Evolutionary conservation across 2,888 invertebrate genomes (phyloP).

Genomic region (Arrhopalites spinosus): DNA sequence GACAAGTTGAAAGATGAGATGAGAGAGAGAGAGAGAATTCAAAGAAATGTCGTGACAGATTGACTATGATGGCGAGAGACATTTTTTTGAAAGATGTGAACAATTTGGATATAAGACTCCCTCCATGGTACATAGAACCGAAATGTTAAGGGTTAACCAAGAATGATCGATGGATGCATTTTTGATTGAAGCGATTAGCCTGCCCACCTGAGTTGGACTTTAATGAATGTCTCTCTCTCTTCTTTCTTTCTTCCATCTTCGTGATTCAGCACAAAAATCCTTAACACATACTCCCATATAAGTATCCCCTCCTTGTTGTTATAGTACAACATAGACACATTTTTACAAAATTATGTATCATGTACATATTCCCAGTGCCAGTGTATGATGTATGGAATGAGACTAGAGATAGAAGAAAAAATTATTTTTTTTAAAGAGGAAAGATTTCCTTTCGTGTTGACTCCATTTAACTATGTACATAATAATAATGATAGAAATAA

Average conservation of each 20-base stretch:
- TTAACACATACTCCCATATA: too few relatives aligned
- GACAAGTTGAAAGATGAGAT: conserved; percentile 32
- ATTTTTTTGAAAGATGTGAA: conserved; percentile 37
- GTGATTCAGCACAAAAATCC: conserved; percentile 46
- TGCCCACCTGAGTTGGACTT: conserved; percentile 51
- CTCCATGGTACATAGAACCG: conserved; percentile 36
- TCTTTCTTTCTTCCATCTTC: conserved; percentile 32
- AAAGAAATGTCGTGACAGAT: conserved; percentile 49
- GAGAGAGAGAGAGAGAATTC: conserved; percentile 36
- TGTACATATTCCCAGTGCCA: too few relatives aligned
- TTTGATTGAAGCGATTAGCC: conserved; percentile 53
- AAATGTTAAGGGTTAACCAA: conserved; percentile 50
- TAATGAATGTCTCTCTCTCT: conserved; percentile 42
- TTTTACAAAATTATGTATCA: too few relatives aligned
- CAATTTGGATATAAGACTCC: conserved; percentile 45
- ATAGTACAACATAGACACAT: too few relatives aligned
- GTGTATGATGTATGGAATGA: too few relatives aligned
- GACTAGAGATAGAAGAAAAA: background rate
- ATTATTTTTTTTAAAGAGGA: background rate
- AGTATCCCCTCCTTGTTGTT: too few relatives aligned
- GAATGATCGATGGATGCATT: conserved; percentile 49
- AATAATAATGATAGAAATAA: too few relatives aligned
- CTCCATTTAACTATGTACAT: too few relatives aligned
- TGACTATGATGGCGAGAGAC: conserved; percentile 27
- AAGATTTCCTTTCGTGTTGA: too few relatives aligned